Conservation (phyloP, 1,140 invertebrate species). For the Drosophila hydei region DNA sequence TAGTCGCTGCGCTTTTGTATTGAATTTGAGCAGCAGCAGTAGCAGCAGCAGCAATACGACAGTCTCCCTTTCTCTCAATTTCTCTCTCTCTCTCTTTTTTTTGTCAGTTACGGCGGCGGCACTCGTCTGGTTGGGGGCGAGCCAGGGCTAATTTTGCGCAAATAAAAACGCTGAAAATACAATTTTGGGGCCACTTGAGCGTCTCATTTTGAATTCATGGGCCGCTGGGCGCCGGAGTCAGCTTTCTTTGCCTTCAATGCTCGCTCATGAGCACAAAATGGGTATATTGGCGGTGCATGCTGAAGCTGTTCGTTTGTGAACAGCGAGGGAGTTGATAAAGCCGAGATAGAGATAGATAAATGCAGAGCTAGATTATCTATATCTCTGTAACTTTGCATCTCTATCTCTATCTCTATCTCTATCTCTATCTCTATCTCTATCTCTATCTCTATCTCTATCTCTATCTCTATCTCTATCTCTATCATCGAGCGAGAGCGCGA, state of each 20-base stretch:
- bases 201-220: slow-evolving; percentile 78
- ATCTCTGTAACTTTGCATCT: too few species aligned
- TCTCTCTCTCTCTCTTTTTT: background rate
- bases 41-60: too few species aligned
- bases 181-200: slow-evolving; percentile 61
- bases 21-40: slow-evolving; percentile 33
- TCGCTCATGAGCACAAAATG: background rate
- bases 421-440: too few species aligned
- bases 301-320: background rate
- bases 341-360: too few species aligned
- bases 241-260: slow-evolving; percentile 19
- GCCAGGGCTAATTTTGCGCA: slow-evolving; percentile 68
- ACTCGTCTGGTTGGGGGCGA: background rate
- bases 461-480: too few species aligned
- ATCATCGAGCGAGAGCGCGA: too few species aligned
- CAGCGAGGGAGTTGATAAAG: background rate
- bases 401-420: too few species aligned
- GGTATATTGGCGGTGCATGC: background rate
- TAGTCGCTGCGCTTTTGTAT: slow-evolving; percentile 22
- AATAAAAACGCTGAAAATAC: slow-evolving; percentile 73
- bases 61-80: too few species aligned
- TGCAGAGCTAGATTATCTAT: too few species aligned
- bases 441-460: too few species aligned
- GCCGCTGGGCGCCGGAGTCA: slow-evolving; percentile 43
- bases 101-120: too few species aligned